Base-by-base conservation (phyloP, 2,797 vertebrate species). In the Enteromius trimaculatus region DNA sequence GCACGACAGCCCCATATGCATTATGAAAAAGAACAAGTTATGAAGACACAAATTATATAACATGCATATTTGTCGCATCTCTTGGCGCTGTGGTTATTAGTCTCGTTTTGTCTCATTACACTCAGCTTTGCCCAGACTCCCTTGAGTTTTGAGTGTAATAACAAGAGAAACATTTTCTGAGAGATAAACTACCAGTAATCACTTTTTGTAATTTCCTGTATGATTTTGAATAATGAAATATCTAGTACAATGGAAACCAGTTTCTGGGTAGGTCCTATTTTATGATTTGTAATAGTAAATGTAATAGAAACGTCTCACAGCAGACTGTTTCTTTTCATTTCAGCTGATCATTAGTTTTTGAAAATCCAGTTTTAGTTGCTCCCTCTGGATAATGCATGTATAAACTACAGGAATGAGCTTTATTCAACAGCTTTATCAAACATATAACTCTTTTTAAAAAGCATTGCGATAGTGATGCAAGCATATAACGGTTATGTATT, bases 81-180 rank as follows among this genome's bases (percentile, higher is more conserved):
- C n/a, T 51, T 49, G 42, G 60, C 74, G 21, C 58, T 64, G 58
- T 74, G 58, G 65, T 74, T 81, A 74, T 81, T 74, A 74, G 80
- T 72, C 42, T 65, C 1, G 70, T 81, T 81, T 74, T 81, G 80
- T 81, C 70, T 81, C 70, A 81, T 81, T 74, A 81, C 58, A 51
- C 68, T 47, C 58, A 37, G 80, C 80, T 64, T 74, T 23, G 29
- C 80, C 44, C 31, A 74, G 70, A 74, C 80, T 81, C 80, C 80
- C 80, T 81, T 81, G 80, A 65, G 80, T 47, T 8, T 76, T 26
- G 34, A 42, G 34, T 39, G 70, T 51, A 42, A 81, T 74, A 81
- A 81, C 34, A 16, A 62, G 79, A 58, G 55, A 74, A 74, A 39
- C 58, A 81, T 74, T 51, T 74, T 81, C 70, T 74, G 70, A 65